Conservation (phyloP, 1,140 invertebrate genomes). For the Telenomus remus region DNA sequence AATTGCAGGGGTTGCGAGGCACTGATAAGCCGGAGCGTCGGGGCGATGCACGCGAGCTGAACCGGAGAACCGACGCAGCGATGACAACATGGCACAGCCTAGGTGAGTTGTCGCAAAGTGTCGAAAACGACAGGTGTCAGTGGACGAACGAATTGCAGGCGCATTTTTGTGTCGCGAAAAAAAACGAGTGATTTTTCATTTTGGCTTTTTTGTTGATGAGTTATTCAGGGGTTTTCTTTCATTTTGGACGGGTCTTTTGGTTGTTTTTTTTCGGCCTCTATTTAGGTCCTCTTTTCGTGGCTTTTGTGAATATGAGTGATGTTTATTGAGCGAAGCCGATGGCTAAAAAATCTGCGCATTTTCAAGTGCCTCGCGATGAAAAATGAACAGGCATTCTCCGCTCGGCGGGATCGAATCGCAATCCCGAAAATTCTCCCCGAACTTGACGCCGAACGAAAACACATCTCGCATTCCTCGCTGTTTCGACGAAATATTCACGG, state of each 20-base stretch:
- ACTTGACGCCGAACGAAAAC: too few species aligned
- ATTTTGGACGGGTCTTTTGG: too few species aligned
- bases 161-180: too few species aligned
- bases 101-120: constrained; percentile 16
- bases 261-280: not conserved
- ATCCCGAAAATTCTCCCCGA: too few species aligned
- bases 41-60: constrained; percentile 21
- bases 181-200: too few species aligned
- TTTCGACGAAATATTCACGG: too few species aligned
- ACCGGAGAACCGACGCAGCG: constrained; percentile 3
- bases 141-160: not conserved
- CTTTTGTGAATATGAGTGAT: constrained; percentile 15
- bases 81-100: constrained; percentile 37
- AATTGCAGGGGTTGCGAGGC: not conserved
- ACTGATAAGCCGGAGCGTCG: constrained; percentile 1
- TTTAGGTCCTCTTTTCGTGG: not conserved
- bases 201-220: too few species aligned
- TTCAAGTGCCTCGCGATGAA: constrained; percentile 16
- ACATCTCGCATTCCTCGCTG: too few species aligned
- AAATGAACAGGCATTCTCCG: constrained; percentile 14
- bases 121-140: constrained; percentile 38
- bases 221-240: too few species aligned
- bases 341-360: constrained; percentile 24
- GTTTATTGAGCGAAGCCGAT: constrained; percentile 12
- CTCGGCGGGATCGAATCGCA: constrained; percentile 14